These are phyloP conservation scores for Melipona bicolor DNA, from an alignment of 2,888 invertebrate genomes.

Conservation along the genomic window DNA sequence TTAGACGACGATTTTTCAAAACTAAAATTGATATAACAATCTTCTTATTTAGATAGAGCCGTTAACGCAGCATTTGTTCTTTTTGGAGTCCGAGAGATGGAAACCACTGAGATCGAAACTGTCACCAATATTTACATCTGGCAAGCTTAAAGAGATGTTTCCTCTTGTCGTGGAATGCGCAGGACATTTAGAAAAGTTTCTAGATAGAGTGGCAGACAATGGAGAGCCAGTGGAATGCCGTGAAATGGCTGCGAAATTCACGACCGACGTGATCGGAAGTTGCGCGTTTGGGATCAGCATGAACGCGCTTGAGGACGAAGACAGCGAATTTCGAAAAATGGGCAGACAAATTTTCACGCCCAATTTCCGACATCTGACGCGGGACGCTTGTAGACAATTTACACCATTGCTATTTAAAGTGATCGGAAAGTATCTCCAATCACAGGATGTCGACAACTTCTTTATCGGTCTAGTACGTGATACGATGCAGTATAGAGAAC, in stretches of 20 bases:
- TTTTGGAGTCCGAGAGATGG: slow-evolving; percentile 84
- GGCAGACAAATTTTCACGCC: neutral
- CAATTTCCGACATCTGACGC: neutral
- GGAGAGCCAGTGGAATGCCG: slow-evolving; percentile 58
- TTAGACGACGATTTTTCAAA: neutral
- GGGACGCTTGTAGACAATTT: neutral
- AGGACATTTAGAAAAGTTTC: slow-evolving; percentile 81
- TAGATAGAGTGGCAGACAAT: slow-evolving; percentile 76
- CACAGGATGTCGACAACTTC: neutral
- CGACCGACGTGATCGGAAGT: neutral
- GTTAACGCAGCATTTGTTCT: slow-evolving; percentile 83
- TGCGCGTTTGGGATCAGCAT: neutral
- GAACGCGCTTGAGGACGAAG: neutral
- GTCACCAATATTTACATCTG: slow-evolving; percentile 85
- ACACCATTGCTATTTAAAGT: neutral
- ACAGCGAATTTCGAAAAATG: neutral
- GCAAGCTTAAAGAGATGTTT: slow-evolving; percentile 85
- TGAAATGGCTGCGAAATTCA: neutral
- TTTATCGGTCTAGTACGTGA: slow-evolving; percentile 84
- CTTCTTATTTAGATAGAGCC: slow-evolving; percentile 78
- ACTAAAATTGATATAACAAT: neutral
- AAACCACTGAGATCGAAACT: slow-evolving; percentile 84
- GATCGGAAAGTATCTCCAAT: neutral
- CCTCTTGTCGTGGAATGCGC: slow-evolving; percentile 84
- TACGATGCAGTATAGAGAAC: neutral